Evolutionary conservation across 92 coral and sea anemone genomes (phyloP).

Genomic region (Paramuricea clavata): DNA sequence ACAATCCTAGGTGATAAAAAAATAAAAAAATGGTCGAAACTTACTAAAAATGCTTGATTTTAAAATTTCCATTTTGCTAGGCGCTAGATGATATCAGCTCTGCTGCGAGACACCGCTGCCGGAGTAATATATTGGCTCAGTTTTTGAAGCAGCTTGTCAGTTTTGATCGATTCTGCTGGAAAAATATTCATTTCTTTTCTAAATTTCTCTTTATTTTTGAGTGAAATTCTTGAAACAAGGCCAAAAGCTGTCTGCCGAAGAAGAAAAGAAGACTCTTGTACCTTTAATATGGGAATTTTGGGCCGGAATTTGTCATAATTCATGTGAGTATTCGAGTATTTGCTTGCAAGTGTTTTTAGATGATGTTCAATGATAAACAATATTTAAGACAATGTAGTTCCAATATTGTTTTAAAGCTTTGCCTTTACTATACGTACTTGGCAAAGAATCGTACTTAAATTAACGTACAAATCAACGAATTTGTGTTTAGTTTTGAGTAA

Average conservation of each 20-base stretch:
- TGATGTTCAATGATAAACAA: background rate
- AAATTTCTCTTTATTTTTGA: background rate
- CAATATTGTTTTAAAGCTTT: no score
- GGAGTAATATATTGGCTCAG: background rate
- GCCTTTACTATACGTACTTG: no score
- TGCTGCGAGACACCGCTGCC: background rate
- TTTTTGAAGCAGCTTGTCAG: background rate
- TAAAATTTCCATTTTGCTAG: conserved; percentile 26
- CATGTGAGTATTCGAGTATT: background rate
- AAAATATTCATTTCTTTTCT: background rate
- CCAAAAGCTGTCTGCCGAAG: background rate
- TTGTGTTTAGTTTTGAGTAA: background rate
- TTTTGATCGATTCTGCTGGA: background rate
- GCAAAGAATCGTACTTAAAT: no score
- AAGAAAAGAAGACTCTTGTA: background rate
- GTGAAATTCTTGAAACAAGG: background rate
- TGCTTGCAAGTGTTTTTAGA: background rate
- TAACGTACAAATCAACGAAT: no score
- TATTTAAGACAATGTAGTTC: background rate
- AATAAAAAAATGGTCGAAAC: background rate
- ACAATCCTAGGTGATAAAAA: background rate
- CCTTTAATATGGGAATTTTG: background rate
- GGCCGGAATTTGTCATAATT: background rate
- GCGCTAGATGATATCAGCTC: conserved; percentile 23
- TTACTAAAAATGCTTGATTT: conserved; percentile 11